Evolutionary conservation across 2,888 invertebrate species (phyloP), one percentile per base, ranked within the genome.

Genomic region (Ennomos quercinarius): DNA sequence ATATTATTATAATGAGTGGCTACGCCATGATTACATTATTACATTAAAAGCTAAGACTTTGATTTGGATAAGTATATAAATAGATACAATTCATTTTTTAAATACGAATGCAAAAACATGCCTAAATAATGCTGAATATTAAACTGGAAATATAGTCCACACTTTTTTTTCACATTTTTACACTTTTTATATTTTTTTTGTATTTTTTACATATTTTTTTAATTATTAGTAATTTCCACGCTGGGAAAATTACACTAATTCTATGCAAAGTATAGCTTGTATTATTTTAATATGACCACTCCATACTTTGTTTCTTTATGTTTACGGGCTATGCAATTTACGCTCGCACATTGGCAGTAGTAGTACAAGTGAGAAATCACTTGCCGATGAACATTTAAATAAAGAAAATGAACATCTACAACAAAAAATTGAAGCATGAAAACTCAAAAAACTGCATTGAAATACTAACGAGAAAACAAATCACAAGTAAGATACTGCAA

Each of bases 181-280:
- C 6, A 27, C 27, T 6, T 76, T 53, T 38, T 61, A 58, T 66
- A 70, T 70, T 71, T 73, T 76, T 71, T 73, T 76, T 75, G 77
- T 77, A 74, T 76, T 75, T 80, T 81, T 76, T 79, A 75, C 80
- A 76, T 71, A 66, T 73, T 80, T 80, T 78, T 80, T 74, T 76
- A 76, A 81, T 80, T 81, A 82, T 80, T 79, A 92, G 91, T 93
- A 91, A 92, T 92, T 93, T 93, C 91, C 93, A 93, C 93, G 93
- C 93, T 94, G 94, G 95, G 95, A 96, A 96, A 96, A 96, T 95
- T 95, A 95, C 96, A 96, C 96, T 96, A 96, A 95, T 96, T 96
- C 95, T 96, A 96, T 96, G 96, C 96, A 96, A 96, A 96, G 96
- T 96, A 96, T 96, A 96, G 96, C 95, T 96, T 96, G 96, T 96